These are phyloP conservation scores for Eupithecia subumbrata DNA, from an alignment of 2,888 invertebrate genomes.

Conservation along the genomic window DNA sequence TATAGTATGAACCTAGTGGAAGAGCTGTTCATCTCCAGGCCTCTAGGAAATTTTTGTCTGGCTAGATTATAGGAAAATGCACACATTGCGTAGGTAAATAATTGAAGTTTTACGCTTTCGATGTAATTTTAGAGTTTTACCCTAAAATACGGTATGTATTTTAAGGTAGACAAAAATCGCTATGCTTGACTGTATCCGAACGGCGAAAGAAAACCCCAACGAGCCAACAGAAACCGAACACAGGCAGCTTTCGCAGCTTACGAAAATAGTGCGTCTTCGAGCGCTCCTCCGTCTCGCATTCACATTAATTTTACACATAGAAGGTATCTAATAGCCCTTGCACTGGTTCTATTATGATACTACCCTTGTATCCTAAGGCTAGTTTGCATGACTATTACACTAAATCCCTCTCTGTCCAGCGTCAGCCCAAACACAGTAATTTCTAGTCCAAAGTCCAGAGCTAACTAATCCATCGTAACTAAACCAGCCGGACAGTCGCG, in stretches of 20 bases:
- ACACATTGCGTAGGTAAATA: no score
- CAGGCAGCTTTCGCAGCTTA: neutral
- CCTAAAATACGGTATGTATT: no score
- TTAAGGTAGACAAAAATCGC: neutral
- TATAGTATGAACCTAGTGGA: neutral
- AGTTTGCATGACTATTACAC: no score
- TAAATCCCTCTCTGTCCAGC: neutral
- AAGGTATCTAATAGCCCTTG: no score
- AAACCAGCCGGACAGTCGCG: slow-evolving; percentile 17
- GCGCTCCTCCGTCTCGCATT: neutral
- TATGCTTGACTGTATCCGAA: neutral
- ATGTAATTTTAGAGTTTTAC: no score
- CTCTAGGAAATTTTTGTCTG: neutral
- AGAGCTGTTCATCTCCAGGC: neutral
- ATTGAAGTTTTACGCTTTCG: no score
- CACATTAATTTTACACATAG: neutral
- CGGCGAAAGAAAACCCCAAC: neutral
- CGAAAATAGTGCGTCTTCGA: neutral
- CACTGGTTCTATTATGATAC: no score
- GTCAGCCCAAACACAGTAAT: neutral
- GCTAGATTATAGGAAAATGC: neutral
- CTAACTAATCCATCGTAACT: neutral
- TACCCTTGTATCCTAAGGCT: no score
- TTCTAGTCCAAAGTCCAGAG: neutral
- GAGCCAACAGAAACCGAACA: neutral